Evolutionary conservation across 2,888 invertebrate species (phyloP), one percentile per base, ranked within the genome.

Genomic region (Dastarcus helophoroides): DNA sequence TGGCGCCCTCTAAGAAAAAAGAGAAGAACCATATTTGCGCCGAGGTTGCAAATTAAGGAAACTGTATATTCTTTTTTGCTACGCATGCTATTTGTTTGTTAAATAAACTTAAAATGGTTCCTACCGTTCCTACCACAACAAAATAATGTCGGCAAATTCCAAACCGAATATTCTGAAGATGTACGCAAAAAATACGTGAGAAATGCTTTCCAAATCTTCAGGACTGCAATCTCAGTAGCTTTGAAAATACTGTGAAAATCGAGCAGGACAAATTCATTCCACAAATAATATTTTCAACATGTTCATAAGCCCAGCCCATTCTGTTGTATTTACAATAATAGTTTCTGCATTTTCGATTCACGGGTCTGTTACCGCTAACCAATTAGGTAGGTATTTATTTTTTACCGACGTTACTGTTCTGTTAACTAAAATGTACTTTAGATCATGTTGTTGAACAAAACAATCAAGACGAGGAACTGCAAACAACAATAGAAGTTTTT

Each of bases 251-350:
- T n/a, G n/a, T n/a, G n/a, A n/a, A n/a, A n/a, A n/a, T n/a, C n/a
- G n/a, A n/a, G n/a, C n/a, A n/a, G n/a, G n/a, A n/a, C n/a, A n/a
- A n/a, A n/a, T n/a, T n/a, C n/a, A n/a, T n/a, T n/a, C n/a, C n/a
- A n/a, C n/a, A n/a, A n/a, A n/a, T n/a, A n/a, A n/a, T n/a, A n/a
- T 38, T 44, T 51, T 48, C 57, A 59, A 55, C 58, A 60, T 62
- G 62, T 54, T 57, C 49, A 39, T 40, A 37, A 53, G 59, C 62
- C 62, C 56, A 60, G 60, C 62, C 62, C 62, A 57, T 51, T 50
- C 46, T 44, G 44, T 50, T 41, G 43, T 47, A 39, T 49, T 51
- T 46, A 43, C 47, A 42, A 40, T 54, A 33, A 36, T 55, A 37
- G 41, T 56, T 46, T 53, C 51, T 42, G 46, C 48, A 36, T 42